A percentile compares a stretch with the other conserved stretches of the same genome.
These are phyloP conservation scores for Pocillopora verrucosa DNA, from an alignment of 64 coral and sea anemone genomes.

Conservation along the genomic window DNA sequence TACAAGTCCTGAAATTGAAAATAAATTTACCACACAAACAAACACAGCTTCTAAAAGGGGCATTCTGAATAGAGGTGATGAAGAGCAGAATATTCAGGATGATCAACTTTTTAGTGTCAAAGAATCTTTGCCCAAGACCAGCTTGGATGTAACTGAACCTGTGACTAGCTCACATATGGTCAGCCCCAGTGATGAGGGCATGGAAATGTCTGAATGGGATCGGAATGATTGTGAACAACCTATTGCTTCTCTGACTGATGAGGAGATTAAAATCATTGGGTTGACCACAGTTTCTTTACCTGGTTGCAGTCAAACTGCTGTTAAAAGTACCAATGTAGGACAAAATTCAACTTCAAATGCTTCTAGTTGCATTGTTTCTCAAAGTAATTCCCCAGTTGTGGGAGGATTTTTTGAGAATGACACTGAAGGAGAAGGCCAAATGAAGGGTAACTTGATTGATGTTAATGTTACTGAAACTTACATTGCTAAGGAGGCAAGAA, in stretches of 20 bases:
- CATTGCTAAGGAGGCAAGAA: neutral
- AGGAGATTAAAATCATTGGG: constrained; percentile 33
- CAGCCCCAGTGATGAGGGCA: neutral
- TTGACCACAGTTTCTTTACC: neutral
- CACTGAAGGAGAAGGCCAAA: neutral
- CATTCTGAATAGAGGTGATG: constrained; percentile 10
- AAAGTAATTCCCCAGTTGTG: neutral
- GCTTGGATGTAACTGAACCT: neutral
- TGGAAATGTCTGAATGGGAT: neutral
- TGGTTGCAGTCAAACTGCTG: too few relatives aligned
- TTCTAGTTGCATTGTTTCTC: neutral
- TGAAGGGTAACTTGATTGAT: neutral
- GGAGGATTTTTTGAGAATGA: neutral
- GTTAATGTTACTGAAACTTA: neutral
- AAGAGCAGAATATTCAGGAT: neutral
- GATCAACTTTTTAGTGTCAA: neutral
- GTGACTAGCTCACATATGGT: neutral
- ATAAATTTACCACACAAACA: neutral
- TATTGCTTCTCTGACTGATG: constrained; percentile 28
- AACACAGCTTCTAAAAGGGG: neutral
- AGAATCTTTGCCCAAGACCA: neutral
- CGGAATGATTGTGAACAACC: constrained; percentile 5
- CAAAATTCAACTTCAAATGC: neutral
- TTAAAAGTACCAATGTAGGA: neutral
- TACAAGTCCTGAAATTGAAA: neutral